Evolutionary conservation across 2,888 invertebrate species (phyloP).

Genomic region (Polietes domitor): DNA sequence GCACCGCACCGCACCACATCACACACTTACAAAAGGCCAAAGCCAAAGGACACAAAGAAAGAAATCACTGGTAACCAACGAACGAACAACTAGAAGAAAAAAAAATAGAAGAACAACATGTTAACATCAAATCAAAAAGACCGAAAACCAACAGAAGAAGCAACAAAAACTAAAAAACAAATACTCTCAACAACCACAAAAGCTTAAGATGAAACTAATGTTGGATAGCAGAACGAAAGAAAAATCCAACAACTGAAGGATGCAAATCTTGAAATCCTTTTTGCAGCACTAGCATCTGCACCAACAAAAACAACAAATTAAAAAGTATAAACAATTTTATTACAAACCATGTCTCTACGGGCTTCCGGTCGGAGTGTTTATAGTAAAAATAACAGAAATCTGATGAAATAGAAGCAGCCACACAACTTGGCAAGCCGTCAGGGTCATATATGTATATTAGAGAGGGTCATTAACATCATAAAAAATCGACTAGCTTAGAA

Average conservation of each 20-base stretch:
- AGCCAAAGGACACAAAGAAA: conserved; percentile 32
- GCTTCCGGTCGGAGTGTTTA: background rate
- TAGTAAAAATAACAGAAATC: background rate
- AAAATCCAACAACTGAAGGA: background rate
- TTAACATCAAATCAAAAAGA: conserved; percentile 38
- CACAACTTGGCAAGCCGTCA: conserved; percentile 62
- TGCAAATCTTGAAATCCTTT: conserved; percentile 27
- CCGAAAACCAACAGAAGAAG: conserved; percentile 18
- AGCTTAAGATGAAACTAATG: conserved; percentile 39
- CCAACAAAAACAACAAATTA: conserved; percentile 11
- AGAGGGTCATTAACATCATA: no score
- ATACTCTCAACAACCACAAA: conserved; percentile 3
- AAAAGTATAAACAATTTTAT: background rate
- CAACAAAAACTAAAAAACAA: background rate
- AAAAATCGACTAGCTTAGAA: no score
- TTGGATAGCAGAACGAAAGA: conserved; percentile 19
- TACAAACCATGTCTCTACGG: background rate
- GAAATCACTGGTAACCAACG: background rate
- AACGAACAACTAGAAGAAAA: background rate
- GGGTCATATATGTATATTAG: conserved; percentile 44
- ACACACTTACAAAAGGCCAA: background rate
- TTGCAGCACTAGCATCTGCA: no score
- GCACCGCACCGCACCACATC: background rate
- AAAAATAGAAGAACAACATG: conserved; percentile 13
- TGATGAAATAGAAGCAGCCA: background rate